phyloP scores from a whole-genome alignment of 2,888 invertebrate genomes.

The Elegia similella region DNA sequence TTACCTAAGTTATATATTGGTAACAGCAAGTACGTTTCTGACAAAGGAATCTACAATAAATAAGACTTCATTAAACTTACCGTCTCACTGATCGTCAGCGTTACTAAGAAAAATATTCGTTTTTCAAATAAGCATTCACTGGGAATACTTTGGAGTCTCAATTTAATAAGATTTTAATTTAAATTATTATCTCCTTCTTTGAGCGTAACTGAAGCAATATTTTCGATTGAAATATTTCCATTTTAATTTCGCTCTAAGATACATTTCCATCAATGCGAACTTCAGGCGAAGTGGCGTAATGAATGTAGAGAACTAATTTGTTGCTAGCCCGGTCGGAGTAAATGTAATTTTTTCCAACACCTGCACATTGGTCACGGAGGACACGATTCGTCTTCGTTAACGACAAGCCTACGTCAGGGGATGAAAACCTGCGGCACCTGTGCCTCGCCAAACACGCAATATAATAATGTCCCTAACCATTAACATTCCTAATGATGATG shows the following conservation, averaged over 20 bases:
- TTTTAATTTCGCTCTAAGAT: background rate
- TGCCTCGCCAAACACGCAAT: conserved; percentile 6
- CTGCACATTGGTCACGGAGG: conserved; percentile 53
- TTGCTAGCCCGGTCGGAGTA: conserved; percentile 31
- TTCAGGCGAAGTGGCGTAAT: conserved; percentile 2
- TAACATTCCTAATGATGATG: background rate
- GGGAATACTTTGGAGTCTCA: conserved; percentile 7
- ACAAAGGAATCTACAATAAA: background rate
- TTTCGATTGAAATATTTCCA: conserved; percentile 12
- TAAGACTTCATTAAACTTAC: background rate
- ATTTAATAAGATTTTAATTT: conserved; percentile 4
- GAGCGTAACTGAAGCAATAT: conserved; percentile 4
- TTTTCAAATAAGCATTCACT: background rate
- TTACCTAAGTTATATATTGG: too few relatives aligned
- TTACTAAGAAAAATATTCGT: background rate
- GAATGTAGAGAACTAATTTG: conserved; percentile 34
- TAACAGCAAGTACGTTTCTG: too few relatives aligned
- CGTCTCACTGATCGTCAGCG: background rate
- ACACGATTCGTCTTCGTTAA: conserved; percentile 65
- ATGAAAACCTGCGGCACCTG: conserved; percentile 16
- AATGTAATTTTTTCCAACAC: conserved; percentile 43
- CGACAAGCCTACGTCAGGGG: conserved; percentile 28
- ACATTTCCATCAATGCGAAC: background rate
- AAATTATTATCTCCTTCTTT: conserved; percentile 8
- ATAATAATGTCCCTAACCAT: background rate